phyloP scores from a whole-genome alignment of 2,113 vertebrate species.

The Phylloscopus trochilus region DNA sequence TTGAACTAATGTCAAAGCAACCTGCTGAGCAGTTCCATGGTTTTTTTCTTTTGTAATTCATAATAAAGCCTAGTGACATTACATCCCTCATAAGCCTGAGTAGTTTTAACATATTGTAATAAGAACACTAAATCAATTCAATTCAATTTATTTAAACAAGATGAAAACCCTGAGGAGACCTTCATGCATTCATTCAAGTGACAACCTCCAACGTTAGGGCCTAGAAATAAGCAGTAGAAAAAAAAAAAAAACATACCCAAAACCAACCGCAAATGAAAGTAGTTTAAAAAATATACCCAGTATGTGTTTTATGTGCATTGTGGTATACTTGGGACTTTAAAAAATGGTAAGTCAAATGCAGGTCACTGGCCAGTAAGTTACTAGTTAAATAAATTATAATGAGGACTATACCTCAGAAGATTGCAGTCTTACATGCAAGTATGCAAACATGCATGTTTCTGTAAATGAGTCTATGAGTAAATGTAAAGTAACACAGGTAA shows the following conservation, averaged over 20 bases:
- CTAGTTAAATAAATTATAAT: background rate
- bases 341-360: background rate
- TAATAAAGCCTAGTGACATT: background rate
- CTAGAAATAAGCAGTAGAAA: background rate
- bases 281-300: background rate
- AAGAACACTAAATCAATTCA: conserved; percentile 33
- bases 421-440: background rate
- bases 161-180: background rate
- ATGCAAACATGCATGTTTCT: background rate
- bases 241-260: background rate
- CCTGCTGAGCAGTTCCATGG: background rate
- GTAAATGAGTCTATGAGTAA: background rate
- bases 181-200: background rate
- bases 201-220: background rate
- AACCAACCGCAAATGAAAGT: background rate
- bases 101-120: conserved; percentile 20
- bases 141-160: conserved; percentile 42
- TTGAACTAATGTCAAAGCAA: background rate
- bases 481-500: background rate
- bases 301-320: background rate
- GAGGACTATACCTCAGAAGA: background rate
- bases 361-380: background rate
- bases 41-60: background rate
- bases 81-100: background rate
- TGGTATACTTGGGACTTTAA: background rate